Conservation (phyloP, 2,113 vertebrate species). For the Meleagris gallopavo region DNA sequence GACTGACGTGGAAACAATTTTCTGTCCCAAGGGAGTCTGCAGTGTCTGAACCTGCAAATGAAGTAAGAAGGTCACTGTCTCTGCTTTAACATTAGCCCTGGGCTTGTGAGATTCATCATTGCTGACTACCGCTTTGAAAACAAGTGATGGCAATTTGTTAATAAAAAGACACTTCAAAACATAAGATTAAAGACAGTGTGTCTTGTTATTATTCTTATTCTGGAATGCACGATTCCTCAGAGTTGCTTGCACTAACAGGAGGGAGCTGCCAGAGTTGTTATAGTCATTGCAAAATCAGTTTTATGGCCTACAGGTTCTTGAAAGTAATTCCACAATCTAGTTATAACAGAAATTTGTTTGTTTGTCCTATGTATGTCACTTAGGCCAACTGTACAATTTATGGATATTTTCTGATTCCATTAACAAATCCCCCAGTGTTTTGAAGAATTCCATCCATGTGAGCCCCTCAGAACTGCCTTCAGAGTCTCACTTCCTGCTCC, state of each 20-base stretch:
- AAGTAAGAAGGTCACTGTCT: neutral
- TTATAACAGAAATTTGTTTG: neutral
- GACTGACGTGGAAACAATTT: fast-evolving
- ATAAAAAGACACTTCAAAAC: neutral
- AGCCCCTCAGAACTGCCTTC: neutral
- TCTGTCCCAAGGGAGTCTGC: neutral
- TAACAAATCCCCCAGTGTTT: neutral
- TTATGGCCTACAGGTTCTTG: neutral
- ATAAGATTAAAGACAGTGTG: neutral
- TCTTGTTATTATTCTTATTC: neutral
- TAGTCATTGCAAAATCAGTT: neutral
- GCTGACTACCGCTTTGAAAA: neutral
- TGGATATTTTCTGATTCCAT: neutral
- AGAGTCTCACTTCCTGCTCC: neutral
- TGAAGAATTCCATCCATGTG: neutral
- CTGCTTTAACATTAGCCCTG: fast-evolving
- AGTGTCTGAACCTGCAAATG: neutral
- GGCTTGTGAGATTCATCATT: neutral
- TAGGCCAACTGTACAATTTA: neutral
- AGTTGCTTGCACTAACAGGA: neutral
- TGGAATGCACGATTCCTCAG: neutral
- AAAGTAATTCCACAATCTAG: neutral
- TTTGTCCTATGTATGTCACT: neutral
- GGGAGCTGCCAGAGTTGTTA: neutral
- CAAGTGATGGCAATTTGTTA: neutral